These are phyloP conservation scores for Casuarius casuarius DNA, from an alignment of 2,113 vertebrate genomes.

Conservation along the genomic window DNA sequence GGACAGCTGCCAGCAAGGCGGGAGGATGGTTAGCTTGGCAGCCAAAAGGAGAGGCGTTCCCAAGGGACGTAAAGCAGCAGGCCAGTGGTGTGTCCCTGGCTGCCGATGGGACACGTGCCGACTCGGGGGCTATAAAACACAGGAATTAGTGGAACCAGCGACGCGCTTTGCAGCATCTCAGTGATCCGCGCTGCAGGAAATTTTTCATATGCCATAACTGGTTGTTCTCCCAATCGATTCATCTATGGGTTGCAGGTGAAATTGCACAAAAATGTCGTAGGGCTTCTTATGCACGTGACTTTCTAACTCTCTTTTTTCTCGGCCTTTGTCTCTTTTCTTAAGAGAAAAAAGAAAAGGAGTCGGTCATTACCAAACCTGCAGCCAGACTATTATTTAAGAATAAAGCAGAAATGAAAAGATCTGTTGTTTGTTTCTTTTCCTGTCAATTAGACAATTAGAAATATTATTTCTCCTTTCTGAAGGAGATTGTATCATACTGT, in stretches of 20 bases:
- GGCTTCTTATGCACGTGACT: not conserved
- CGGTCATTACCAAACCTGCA: not conserved
- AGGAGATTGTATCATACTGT: not conserved
- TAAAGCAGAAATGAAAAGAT: not conserved
- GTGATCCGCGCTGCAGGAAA: not conserved
- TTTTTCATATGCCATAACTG: not conserved
- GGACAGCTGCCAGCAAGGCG: not conserved
- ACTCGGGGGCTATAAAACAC: not conserved
- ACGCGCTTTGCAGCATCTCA: not conserved
- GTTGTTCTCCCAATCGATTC: not conserved
- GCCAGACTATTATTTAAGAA: not conserved
- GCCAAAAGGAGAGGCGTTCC: not conserved
- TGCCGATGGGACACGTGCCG: not conserved
- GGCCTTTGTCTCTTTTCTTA: not conserved
- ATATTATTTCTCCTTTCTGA: not conserved
- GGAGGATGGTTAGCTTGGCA: not conserved
- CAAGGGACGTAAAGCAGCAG: not conserved
- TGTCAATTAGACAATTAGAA: not conserved
- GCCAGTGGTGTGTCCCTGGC: not conserved
- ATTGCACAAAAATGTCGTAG: not conserved
- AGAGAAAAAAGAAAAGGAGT: not conserved
- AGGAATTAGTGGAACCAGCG: not conserved
- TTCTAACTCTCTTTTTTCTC: not conserved
- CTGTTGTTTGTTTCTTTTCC: not conserved
- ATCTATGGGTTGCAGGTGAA: not conserved